Base-by-base conservation (phyloP, 2,888 invertebrate species). In the Ganaspis brasiliensis region DNA sequence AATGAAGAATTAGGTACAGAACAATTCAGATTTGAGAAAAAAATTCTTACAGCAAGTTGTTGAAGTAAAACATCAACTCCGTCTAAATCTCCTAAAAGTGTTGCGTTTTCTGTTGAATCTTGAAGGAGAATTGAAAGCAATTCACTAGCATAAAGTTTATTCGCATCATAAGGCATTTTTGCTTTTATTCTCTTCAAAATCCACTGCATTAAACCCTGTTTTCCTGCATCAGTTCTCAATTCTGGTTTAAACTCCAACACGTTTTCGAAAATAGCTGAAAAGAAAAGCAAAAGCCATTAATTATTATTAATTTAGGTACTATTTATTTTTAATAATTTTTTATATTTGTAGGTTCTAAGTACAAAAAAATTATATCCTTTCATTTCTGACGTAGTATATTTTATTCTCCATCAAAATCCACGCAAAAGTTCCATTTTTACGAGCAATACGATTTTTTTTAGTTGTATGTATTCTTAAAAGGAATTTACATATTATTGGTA, bases 41-140 rank as follows among this genome's bases (percentile, higher is more conserved):
- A 61, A 74, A 75, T 49, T 77, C 92, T 92, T 92, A 97, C 96
- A 84, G 98, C 98, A 81, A 99, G 92, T 90, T 98, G 99, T 92
- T 99, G 98, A 10, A 99, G 93, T 61, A 99, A 92, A 45, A 98
- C 96, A 93, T 99, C 99, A 86, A 99, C 98, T 2, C 98, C 98
- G 89, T 99, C 99, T 57, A 98, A 91, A 87, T 97, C 97, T n/a
- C 99, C 98, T 24, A 98, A 92, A 26, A 96, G 90, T 73, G 95
- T 92, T 82, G 96, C 94, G 90, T 97, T 98, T 73, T 95, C 96
- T 77, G 96, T 96, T 81, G 97, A 96, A 82, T 96, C 96, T 93
- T 99, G 99, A 74, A 99, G 93, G 12, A 99, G 92, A 90, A 99
- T 98, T 16, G 99, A 98, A 67, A 99, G 92, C 82, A 99, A 96